Base-by-base conservation (phyloP, 2,797 vertebrate genomes). In the Eutrigla gurnardus region DNA sequence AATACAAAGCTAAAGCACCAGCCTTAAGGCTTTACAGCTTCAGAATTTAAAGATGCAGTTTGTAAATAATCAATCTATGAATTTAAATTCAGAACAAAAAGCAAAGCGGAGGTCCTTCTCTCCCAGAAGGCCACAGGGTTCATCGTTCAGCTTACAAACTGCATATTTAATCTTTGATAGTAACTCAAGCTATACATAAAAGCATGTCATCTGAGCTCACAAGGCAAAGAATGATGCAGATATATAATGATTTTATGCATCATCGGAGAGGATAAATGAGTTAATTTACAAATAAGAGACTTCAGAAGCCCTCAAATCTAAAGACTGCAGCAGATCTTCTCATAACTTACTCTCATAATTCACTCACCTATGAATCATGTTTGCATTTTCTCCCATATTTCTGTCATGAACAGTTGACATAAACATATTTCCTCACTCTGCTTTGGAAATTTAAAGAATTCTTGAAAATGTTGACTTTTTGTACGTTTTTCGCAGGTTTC, bases 1-100 rank as follows among this genome's bases (percentile, higher is more conserved):
- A 73, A 35, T 33, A 52, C 58, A 80, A 63, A 60, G 67, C 60
- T 17, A 3, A 49, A 55, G 65, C 63, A 63, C 13, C 55, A 53
- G 71, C 65, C 53, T 35, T 15, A 14, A 77, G 61, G 46, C 77
- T 42, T 13, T 77, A 83, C 73, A 80, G 65, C 70, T 78, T 49
- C 62, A 57, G 50, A 80, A 65, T 67, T 77, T 62, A 65, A 85
- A 79, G 50, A 70, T 72, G 58, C 50, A 69, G 72, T 77, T 75
- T 72, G 35, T 59, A 47, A 69, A 15, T 39, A 39, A 47, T 60
- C 53, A 43, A 53, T 62, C 45, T 52, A 46, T 50, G 53, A 11
- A 25, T 11, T 25, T 25, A 25, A 25, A 35, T 43, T 39, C 35
- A 35, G 1, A 53, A 15, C 17, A 36, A 62, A 47, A 45, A 62